Base-by-base conservation (phyloP, 2,888 invertebrate genomes). In the Peribatodes rhomboidaria region DNA sequence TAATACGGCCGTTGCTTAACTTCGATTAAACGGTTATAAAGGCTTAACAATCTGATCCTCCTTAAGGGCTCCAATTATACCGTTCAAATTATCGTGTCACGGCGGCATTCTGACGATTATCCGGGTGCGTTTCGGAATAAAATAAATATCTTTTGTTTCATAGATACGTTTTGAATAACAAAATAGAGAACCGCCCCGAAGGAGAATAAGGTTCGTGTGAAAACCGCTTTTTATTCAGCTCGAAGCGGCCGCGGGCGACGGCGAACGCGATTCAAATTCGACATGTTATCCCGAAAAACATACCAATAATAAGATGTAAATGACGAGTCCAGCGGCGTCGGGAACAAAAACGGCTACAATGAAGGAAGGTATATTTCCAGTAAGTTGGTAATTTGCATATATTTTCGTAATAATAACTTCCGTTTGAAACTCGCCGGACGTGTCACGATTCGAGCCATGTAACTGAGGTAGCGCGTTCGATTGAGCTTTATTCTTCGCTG, bases 351-450 rank as follows among this genome's bases (percentile, higher is more conserved):
- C 80, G 78, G 76, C 80, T 75, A 75, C 77, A 79, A 76, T 81
- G 78, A 76, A 82, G 77, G 86, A 82, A 80, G 85, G 81, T 73
- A 83, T 86, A 83, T 82, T 86, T 86, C 82, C 84, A 84, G 79
- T 83, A 83, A 86, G 82, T 77, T 80, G 77, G 80, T 84, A 84
- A 89, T 92, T 89, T 91, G 84, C 90, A 91, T 90, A 88, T 82
- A 90, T 90, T 91, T 89, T 88, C 84, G 85, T 88, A 87, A 88
- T 89, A 88, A 86, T 77, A 84, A 89, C 90, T 90, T 92, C 91
- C 91, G 89, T 87, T 85, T 81, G 77, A 75, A 81, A 72, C 74
- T 79, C 74, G 76, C 76, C 80, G 83, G 83, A 82, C 82, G 82
- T 87, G 86, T 87, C 87, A 88, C 85, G 86, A 82, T 70, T 75